These are phyloP conservation scores for Cataglyphis rosenhaueri DNA, from an alignment of 2,888 invertebrate species.

Conservation along the genomic window DNA sequence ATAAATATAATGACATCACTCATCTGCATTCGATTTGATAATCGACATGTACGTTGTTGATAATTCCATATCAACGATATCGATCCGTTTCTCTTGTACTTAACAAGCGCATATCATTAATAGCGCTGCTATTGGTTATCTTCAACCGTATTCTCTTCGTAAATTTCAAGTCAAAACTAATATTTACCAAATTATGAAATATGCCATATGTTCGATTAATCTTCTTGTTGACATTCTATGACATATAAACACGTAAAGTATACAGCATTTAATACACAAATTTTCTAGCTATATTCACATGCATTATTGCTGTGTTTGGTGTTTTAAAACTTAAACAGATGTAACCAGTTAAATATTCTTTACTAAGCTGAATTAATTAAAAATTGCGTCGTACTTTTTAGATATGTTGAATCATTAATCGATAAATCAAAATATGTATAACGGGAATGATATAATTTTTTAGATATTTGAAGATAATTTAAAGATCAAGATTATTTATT, in stretches of 20 bases:
- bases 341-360: not conserved
- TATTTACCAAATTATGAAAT: slow-evolving; percentile 2
- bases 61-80: slow-evolving; percentile 27
- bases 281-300: slow-evolving; percentile 35
- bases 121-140: slow-evolving; percentile 18
- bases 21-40: slow-evolving; percentile 24
- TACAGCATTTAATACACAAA: slow-evolving; percentile 27
- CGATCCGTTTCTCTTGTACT: slow-evolving; percentile 16
- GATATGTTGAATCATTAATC: slow-evolving; percentile 6
- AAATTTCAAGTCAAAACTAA: slow-evolving; percentile 27
- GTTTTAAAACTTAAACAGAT: slow-evolving; percentile 18
- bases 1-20: slow-evolving; percentile 22
- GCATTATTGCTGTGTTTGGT: slow-evolving; percentile 40
- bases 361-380: not conserved
- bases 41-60: slow-evolving; percentile 11
- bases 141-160: not conserved
- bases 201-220: slow-evolving; percentile 13
- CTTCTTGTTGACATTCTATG: slow-evolving; percentile 14
- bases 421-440: slow-evolving; percentile 2
- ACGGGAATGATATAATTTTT: not conserved
- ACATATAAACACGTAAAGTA: slow-evolving; percentile 30
- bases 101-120: slow-evolving; percentile 21
- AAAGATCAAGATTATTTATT: slow-evolving; percentile 9
- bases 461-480: not conserved
- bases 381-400: not conserved